Percentiles rank a stretch among this genome's conserved stretches.
Conservation (phyloP, 2,797 vertebrate genomes). For the Gambusia yucatana region DNA sequence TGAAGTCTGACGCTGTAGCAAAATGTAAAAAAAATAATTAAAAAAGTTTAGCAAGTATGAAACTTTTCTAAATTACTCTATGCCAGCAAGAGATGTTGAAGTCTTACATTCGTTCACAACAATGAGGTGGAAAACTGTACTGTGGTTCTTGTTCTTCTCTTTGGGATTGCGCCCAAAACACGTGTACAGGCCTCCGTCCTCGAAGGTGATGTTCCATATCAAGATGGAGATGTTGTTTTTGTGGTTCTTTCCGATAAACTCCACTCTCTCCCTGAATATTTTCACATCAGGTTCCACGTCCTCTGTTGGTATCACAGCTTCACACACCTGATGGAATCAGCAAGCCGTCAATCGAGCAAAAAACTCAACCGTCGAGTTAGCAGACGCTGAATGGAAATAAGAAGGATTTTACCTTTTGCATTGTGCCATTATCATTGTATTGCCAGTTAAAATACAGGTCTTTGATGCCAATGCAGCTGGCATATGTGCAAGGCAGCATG, state of each 20-base stretch:
- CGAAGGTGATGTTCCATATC: constrained; percentile 89
- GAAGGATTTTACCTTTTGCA: constrained; percentile 61
- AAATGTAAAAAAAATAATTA: neutral
- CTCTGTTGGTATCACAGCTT: constrained; percentile 81
- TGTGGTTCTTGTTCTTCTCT: constrained; percentile 86
- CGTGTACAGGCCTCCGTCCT: constrained; percentile 88
- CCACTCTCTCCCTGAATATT: constrained; percentile 77
- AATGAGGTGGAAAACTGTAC: constrained; percentile 84
- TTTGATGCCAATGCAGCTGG: constrained; percentile 90
- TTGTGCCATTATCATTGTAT: constrained; percentile 85
- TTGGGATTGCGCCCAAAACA: constrained; percentile 91
- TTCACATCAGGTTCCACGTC: constrained; percentile 66
- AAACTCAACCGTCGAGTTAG: neutral
- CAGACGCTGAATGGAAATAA: neutral
- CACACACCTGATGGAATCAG: constrained; percentile 82
- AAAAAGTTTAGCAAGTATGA: neutral
- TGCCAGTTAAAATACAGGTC: constrained; percentile 91
- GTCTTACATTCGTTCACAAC: constrained; percentile 91
- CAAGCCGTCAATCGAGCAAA: constrained; percentile 23
- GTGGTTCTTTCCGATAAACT: constrained; percentile 83
- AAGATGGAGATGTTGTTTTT: constrained; percentile 90
- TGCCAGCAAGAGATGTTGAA: neutral
- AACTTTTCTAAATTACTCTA: neutral
- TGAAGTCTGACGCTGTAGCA: neutral
- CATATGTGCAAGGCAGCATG: constrained; percentile 88